A percentile compares a stretch with the other conserved stretches of the same genome.
Evolutionary conservation across 2,888 invertebrate species (phyloP).

Genomic region (Drymonia ruficornis): DNA sequence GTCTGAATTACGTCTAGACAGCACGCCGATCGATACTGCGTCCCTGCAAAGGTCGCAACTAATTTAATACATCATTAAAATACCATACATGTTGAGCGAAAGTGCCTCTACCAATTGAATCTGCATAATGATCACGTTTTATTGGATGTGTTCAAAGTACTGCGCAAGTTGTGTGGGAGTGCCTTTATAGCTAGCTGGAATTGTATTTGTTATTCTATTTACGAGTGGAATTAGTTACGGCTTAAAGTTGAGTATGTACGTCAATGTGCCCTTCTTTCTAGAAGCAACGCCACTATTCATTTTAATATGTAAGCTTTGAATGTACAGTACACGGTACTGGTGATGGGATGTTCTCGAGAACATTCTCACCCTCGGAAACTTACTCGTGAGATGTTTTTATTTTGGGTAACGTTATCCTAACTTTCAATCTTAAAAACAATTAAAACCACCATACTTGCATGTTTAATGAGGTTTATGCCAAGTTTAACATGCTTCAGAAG

Average conservation of each 20-base stretch:
- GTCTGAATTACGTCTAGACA: constrained; percentile 11
- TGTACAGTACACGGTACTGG: too few species aligned
- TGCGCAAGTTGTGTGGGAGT: constrained; percentile 12
- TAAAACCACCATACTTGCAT: too few species aligned
- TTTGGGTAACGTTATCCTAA: too few species aligned
- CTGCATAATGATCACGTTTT: constrained; percentile 19
- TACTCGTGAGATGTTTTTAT: too few species aligned
- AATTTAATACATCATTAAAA: constrained; percentile 20
- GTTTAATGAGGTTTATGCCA: too few species aligned
- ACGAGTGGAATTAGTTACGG: neutral
- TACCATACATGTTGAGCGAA: neutral
- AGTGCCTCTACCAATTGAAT: constrained; percentile 2
- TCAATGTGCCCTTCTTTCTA: neutral
- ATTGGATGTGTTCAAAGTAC: constrained; percentile 27
- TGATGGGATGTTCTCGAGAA: too few species aligned
- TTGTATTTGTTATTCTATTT: constrained; percentile 17
- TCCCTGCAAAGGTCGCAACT: constrained; percentile 24
- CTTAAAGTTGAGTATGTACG: neutral
- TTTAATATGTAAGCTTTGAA: neutral
- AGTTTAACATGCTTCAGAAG: too few species aligned
- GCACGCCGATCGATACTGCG: constrained; percentile 25
- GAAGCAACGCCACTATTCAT: neutral
- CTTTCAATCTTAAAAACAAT: too few species aligned
- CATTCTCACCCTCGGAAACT: too few species aligned
- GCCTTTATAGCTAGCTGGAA: constrained; percentile 22